Percentiles rank a stretch among this genome's conserved stretches.
These are phyloP conservation scores for Penaeus vannamei DNA, from an alignment of 1,140 invertebrate species.

Conservation along the genomic window DNA sequence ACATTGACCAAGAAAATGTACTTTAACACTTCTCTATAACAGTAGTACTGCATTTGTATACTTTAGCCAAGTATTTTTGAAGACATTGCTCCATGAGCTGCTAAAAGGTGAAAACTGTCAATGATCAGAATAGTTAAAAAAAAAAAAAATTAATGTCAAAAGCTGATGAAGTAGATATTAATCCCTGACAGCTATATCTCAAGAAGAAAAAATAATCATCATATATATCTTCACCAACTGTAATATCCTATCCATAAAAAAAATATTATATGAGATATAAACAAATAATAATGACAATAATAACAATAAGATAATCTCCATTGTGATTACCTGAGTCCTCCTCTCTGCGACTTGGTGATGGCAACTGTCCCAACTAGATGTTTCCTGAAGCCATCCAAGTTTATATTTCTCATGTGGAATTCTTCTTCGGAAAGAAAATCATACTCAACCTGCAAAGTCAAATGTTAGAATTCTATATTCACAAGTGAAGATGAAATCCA, in stretches of 20 bases:
- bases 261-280: neutral
- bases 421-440: conserved; percentile 54
- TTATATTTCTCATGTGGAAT: conserved; percentile 21
- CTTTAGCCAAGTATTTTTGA: too few relatives aligned
- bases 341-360: conserved; percentile 49
- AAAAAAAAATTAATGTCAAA: too few relatives aligned
- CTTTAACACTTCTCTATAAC: too few relatives aligned
- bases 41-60: too few relatives aligned
- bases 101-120: too few relatives aligned
- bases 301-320: neutral
- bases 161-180: too few relatives aligned
- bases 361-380: conserved; percentile 50
- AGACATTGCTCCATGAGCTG: too few relatives aligned
- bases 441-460: conserved; percentile 54
- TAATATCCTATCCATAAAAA: neutral
- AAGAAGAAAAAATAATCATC: too few relatives aligned
- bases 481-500: neutral
- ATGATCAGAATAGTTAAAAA: too few relatives aligned
- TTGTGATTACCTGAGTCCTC: conserved; percentile 45
- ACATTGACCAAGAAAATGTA: conserved; percentile 66
- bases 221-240: too few relatives aligned
- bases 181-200: too few relatives aligned
- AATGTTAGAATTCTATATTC: neutral
- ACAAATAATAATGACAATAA: neutral
- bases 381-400: conserved; percentile 40